phyloP scores from a whole-genome alignment of 2,888 invertebrate genomes.

The Biston betularia region DNA sequence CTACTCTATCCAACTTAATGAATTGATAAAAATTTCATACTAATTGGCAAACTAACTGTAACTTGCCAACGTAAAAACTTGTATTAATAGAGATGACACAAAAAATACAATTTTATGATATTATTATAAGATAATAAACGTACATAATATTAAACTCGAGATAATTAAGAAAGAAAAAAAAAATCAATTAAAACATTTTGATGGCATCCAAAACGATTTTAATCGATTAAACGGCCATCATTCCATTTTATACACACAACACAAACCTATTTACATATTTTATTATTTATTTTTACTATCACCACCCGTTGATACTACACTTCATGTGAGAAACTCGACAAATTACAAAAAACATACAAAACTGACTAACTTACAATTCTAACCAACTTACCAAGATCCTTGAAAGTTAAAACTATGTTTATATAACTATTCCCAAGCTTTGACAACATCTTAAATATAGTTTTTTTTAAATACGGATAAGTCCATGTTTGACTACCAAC shows the following conservation, averaged over 20 bases:
- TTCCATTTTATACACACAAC: conserved; percentile 39
- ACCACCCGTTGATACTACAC: conserved; percentile 52
- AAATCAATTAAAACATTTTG: conserved; percentile 41
- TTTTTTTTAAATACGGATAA: too few relatives aligned
- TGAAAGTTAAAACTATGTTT: neutral
- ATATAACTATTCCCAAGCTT: too few relatives aligned
- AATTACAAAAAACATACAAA: conserved; percentile 58
- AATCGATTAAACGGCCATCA: conserved; percentile 41
- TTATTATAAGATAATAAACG: conserved; percentile 35
- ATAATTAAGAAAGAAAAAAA: conserved; percentile 43
- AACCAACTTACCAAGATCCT: conserved; percentile 41
- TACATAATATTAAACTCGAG: conserved; percentile 20
- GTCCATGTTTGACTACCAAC: too few relatives aligned
- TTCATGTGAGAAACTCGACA: conserved; percentile 67
- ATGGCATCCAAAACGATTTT: conserved; percentile 43
- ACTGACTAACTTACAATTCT: conserved; percentile 49
- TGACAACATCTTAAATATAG: too few relatives aligned
- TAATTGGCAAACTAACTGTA: conserved; percentile 26
- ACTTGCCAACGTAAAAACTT: conserved; percentile 21
- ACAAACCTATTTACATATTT: conserved; percentile 40
- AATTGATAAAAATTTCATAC: conserved; percentile 16
- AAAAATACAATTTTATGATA: conserved; percentile 27
- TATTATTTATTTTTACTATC: conserved; percentile 36
- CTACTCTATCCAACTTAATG: neutral
- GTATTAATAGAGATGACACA: conserved; percentile 22